A percentile compares a stretch with the other conserved stretches of the same genome.
phyloP scores from a whole-genome alignment of 2,888 invertebrate species.

The Dioctria linearis region DNA sequence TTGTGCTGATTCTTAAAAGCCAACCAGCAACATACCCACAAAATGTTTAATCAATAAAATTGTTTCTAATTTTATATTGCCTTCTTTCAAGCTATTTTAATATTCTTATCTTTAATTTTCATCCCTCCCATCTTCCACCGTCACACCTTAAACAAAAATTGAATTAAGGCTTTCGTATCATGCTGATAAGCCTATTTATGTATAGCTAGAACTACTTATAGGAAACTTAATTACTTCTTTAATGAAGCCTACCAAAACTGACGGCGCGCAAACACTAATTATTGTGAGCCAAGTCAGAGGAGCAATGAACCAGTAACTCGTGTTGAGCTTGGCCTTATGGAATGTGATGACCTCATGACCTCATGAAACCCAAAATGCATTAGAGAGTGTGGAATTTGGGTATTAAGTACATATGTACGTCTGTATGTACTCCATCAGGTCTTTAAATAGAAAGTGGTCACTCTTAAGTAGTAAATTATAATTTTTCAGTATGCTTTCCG shows the following conservation, averaged over 20 bases:
- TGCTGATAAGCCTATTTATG: background rate
- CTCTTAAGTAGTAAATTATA: conserved; percentile 4
- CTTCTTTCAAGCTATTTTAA: no score
- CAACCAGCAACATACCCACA: no score
- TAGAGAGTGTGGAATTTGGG: conserved; percentile 19
- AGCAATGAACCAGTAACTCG: conserved; percentile 1
- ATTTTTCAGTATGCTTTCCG: background rate
- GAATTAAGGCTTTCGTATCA: no score
- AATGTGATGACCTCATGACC: conserved; percentile 39
- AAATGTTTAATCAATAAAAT: no score
- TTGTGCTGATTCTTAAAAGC: no score
- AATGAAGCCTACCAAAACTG: conserved; percentile 20
- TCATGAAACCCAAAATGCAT: conserved; percentile 37
- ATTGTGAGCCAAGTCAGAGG: background rate
- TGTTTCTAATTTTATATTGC: no score
- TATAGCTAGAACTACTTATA: background rate
- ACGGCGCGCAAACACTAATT: background rate
- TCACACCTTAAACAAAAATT: no score
- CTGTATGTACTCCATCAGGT: background rate
- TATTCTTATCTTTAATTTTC: no score
- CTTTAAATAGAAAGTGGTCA: conserved; percentile 4
- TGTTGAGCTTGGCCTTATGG: background rate
- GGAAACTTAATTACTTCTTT: background rate
- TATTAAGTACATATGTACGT: background rate
- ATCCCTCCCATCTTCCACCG: no score